These are phyloP conservation scores for Ctenoplectra terminalis DNA, from an alignment of 1,140 invertebrate species.

Conservation along the genomic window DNA sequence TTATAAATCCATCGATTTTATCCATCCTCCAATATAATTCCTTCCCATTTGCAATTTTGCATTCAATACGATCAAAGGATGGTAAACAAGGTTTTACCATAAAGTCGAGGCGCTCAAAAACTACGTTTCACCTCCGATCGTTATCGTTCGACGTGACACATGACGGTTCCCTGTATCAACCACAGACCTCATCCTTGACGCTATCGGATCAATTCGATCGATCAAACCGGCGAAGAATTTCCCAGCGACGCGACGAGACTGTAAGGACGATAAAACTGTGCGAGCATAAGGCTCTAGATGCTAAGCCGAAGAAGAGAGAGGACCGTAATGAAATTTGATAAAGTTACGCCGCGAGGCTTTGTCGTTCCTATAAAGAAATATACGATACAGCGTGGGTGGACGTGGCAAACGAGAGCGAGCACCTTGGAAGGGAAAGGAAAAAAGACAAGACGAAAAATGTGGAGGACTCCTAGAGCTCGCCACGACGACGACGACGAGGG, in stretches of 20 bases:
- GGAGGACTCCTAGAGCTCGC: not conserved
- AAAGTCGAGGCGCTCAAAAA: no score
- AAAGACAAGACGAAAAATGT: no score
- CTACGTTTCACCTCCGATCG: conserved; percentile 1
- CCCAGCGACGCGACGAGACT: conserved; percentile 19
- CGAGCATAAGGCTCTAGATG: not conserved
- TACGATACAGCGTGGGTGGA: conserved; percentile 1
- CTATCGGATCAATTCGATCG: conserved; percentile 52
- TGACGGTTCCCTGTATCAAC: conserved; percentile 33
- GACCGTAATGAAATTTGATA: conserved; percentile 68
- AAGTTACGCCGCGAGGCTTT: conserved; percentile 58
- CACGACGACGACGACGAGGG: conserved; percentile 8
- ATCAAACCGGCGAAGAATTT: conserved; percentile 26
- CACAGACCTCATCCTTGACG: not conserved
- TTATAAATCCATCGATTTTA: no score
- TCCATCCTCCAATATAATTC: no score
- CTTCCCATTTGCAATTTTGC: no score
- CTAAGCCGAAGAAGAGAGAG: not conserved
- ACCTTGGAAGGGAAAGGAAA: not conserved
- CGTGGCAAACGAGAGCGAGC: not conserved
- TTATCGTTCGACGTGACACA: conserved; percentile 37
- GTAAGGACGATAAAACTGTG: conserved; percentile 43
- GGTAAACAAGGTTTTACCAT: no score
- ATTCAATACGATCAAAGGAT: no score
- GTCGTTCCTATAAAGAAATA: conserved; percentile 35